Evolutionary conservation across 2,888 invertebrate species (phyloP).

Genomic region (Gibbula magus): DNA sequence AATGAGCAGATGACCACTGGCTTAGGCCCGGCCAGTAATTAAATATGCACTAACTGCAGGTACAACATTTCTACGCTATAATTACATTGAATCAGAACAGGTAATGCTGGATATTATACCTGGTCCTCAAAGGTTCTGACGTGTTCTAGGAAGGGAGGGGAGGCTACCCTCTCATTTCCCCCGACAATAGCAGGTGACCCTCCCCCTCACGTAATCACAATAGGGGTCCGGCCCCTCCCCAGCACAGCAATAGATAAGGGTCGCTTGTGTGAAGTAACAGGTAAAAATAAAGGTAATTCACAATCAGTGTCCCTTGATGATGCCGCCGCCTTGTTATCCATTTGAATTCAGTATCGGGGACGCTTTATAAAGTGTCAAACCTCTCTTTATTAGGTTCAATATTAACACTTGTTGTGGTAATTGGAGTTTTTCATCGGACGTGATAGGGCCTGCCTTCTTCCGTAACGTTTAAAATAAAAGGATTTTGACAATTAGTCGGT

Average conservation of each 20-base stretch:
- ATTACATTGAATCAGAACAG: background rate
- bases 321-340: background rate
- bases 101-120: background rate
- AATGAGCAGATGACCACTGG: background rate
- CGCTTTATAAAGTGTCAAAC: slow-evolving; percentile 5
- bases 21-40: background rate
- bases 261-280: background rate
- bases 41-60: background rate
- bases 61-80: background rate
- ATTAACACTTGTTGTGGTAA: slow-evolving; percentile 3
- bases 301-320: background rate
- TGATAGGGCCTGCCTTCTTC: background rate
- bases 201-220: background rate
- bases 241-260: background rate
- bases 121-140: background rate
- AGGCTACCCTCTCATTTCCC: background rate
- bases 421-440: background rate
- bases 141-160: background rate
- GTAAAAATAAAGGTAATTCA: slow-evolving; percentile 6
- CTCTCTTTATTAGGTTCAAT: slow-evolving; percentile 5
- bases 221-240: background rate
- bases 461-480: slow-evolving; percentile 12
- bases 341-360: background rate
- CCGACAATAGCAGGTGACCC: background rate
- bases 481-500: slow-evolving; percentile 4